These are phyloP conservation scores for Thamnophis elegans DNA, from an alignment of 2,797 vertebrate species.

Conservation along the genomic window DNA sequence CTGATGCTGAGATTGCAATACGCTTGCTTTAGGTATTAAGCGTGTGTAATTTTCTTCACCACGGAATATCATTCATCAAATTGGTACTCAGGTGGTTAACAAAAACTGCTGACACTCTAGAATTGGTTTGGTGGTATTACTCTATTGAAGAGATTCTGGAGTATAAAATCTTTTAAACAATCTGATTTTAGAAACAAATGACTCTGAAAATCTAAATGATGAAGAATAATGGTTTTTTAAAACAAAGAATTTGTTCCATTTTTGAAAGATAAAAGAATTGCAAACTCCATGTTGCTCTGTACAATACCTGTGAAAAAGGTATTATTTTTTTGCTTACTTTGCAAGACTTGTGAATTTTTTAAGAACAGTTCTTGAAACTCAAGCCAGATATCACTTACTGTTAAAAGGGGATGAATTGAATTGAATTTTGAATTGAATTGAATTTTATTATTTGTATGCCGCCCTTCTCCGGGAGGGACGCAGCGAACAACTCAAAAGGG, in stretches of 20 bases:
- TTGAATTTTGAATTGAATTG: too few species aligned
- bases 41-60: slow-evolving; percentile 58
- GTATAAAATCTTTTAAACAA: slow-evolving; percentile 2
- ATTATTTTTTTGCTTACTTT: background rate
- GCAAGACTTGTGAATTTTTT: background rate
- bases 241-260: slow-evolving; percentile 15
- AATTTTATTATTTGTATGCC: too few species aligned
- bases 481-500: too few species aligned
- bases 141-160: slow-evolving; percentile 36
- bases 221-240: background rate
- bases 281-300: background rate
- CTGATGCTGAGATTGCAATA: slow-evolving; percentile 55
- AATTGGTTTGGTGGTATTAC: slow-evolving; percentile 30
- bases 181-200: background rate
- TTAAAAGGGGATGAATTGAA: background rate
- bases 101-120: slow-evolving; percentile 27
- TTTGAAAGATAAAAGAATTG: slow-evolving; percentile 29
- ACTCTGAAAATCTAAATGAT: background rate
- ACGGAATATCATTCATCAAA: slow-evolving; percentile 55
- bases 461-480: too few species aligned
- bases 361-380: background rate
- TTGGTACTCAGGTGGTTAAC: slow-evolving; percentile 18
- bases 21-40: slow-evolving; percentile 48
- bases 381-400: background rate
- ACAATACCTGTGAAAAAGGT: background rate